Conservation (phyloP, 2,888 invertebrate genomes). For the Dilophus febrilis region DNA sequence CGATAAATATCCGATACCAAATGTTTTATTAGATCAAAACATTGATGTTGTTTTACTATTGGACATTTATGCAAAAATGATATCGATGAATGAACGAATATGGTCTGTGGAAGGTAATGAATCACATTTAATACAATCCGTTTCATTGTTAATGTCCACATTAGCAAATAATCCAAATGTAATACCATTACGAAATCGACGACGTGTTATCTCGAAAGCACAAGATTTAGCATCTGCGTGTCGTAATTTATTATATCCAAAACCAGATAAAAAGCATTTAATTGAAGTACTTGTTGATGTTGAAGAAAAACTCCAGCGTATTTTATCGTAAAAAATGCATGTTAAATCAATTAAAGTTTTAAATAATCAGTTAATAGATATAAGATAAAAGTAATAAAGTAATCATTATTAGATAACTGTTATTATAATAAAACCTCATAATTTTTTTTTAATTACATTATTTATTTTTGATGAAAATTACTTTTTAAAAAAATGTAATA, state of each 20-base stretch:
- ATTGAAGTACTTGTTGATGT: slow-evolving; percentile 34
- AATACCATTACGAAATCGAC: slow-evolving; percentile 33
- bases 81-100: slow-evolving; percentile 64
- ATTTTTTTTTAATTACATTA: too few species aligned
- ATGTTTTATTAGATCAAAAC: slow-evolving; percentile 56
- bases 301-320: slow-evolving; percentile 23
- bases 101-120: slow-evolving; percentile 77
- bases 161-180: slow-evolving; percentile 45
- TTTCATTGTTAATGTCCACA: slow-evolving; percentile 51
- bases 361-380: too few species aligned
- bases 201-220: slow-evolving; percentile 48
- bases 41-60: slow-evolving; percentile 60
- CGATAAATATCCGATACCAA: slow-evolving; percentile 57
- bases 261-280: slow-evolving; percentile 46
- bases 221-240: slow-evolving; percentile 60
- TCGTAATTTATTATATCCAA: slow-evolving; percentile 57
- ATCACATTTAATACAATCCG: slow-evolving; percentile 64
- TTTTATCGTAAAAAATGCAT: slow-evolving; percentile 8
- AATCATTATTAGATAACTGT: too few species aligned
- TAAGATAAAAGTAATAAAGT: too few species aligned
- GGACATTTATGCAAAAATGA: slow-evolving; percentile 68
- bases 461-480: too few species aligned
- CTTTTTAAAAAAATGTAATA: too few species aligned
- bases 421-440: too few species aligned
- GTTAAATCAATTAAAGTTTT: too few species aligned